Conservation (phyloP, 2,888 invertebrate genomes). For the Protonemura montana region DNA sequence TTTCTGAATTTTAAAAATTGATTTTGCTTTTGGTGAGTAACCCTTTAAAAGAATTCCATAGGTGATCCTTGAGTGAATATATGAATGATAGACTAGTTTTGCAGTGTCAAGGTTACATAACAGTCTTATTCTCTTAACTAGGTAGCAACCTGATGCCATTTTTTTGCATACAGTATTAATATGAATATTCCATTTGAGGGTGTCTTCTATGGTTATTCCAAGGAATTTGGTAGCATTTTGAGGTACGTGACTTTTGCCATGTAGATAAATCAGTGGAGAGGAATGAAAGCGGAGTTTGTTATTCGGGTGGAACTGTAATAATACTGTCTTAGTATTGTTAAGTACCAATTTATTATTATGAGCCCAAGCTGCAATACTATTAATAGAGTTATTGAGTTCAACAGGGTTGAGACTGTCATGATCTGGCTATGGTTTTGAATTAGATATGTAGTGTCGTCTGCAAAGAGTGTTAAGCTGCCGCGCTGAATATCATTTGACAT, state of each 20-base stretch:
- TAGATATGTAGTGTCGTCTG: background rate
- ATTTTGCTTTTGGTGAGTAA: too few relatives aligned
- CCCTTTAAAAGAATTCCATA: too few relatives aligned
- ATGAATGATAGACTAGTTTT: too few relatives aligned
- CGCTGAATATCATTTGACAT: background rate
- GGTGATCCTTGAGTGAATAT: too few relatives aligned
- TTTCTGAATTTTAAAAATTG: too few relatives aligned
- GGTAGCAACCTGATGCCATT: too few relatives aligned
- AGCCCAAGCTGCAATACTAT: background rate
- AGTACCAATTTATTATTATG: background rate
- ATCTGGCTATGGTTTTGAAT: background rate
- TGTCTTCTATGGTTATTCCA: background rate
- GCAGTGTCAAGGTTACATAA: too few relatives aligned
- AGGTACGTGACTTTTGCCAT: background rate
- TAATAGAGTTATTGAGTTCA: background rate
- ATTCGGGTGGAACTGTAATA: background rate
- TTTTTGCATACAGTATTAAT: too few relatives aligned
- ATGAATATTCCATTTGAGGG: slow-evolving; percentile 35
- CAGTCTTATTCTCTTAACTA: too few relatives aligned
- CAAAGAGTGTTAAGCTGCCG: background rate
- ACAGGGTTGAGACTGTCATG: too few relatives aligned
- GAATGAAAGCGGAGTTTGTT: background rate
- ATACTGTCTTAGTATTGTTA: background rate
- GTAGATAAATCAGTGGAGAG: background rate
- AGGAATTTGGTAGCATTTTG: background rate